Base-by-base conservation (phyloP, 2,797 vertebrate genomes). In the Dendrocincla tyrannina region DNA sequence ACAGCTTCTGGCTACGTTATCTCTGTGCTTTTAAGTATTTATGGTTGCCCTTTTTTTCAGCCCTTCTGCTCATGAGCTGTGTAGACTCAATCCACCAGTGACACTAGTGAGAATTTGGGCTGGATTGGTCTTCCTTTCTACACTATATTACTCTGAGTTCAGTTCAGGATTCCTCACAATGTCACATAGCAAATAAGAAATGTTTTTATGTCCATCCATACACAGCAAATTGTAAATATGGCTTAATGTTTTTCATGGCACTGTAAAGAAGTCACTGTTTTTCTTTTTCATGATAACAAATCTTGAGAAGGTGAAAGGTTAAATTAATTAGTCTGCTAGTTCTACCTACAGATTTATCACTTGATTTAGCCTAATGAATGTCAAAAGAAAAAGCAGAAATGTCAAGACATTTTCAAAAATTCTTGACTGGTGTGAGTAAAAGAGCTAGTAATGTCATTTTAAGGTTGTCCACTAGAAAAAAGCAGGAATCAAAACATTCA, bases 321-420 rank as follows among this genome's bases (percentile, higher is more conserved):
- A 42, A 79, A 80, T 18, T 74, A 91, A 95, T 94, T 85, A 83
- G 62, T 64, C 39, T 3, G 1, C 23, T 69, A 35, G 16, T 44
- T 75, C 66, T 86, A 37, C 12, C 46, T 50, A 49, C 22, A 55
- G 30, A 60, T 76, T 91, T 75, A 66, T 88, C 68, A 24, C 18
- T 88, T 76, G 30, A 56, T 85, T 95, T 90, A 67, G 50, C 17
- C 20, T 84, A 94, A 89, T 83, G 49, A 95, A 79, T 64, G 32
- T 59, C 64, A 91, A 83, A 90, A 44, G 24, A 47, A 83, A 91
- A 91, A 79, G 24, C 33, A 94, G 82, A 97, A 90, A 93, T 79
- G 24, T 59, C 80, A 91, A 81, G 25, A 42, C 16, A 62, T 85
- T 96, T 95, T 84, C 74, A 93, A 13, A 68, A 85, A 25, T 68